phyloP scores from a whole-genome alignment of 2,113 vertebrate species.

The Lepus americanus region DNA sequence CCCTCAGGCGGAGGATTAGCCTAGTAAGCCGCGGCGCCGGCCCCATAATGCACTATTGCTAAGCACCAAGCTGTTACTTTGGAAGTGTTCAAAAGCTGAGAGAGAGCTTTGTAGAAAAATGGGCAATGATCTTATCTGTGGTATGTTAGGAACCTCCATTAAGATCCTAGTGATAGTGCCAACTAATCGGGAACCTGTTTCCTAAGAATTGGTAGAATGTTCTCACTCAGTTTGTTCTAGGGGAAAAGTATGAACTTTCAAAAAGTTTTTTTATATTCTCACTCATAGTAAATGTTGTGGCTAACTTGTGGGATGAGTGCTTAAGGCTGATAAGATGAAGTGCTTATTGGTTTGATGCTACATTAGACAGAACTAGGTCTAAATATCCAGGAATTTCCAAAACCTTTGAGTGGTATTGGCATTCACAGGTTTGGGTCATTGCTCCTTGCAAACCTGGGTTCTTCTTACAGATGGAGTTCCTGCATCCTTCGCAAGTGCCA shows the following conservation, averaged over 20 bases:
- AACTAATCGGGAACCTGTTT: background rate
- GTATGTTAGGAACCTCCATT: background rate
- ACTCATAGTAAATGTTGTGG: background rate
- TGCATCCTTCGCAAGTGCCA: slow-evolving; percentile 89
- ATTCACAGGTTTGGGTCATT: background rate
- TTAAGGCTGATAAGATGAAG: background rate
- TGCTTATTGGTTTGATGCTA: background rate
- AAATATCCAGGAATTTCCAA: background rate
- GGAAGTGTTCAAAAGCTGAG: background rate
- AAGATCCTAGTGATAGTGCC: background rate
- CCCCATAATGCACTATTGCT: background rate
- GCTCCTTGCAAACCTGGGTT: slow-evolving; percentile 21
- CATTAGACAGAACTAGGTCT: background rate
- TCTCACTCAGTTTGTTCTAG: background rate
- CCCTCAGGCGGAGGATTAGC: too few species aligned
- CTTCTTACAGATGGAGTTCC: slow-evolving; percentile 88
- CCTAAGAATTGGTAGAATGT: background rate
- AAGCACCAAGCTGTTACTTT: background rate
- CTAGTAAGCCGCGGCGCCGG: too few species aligned
- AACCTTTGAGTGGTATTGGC: background rate
- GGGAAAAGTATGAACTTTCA: background rate
- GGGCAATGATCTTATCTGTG: background rate
- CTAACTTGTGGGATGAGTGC: background rate
- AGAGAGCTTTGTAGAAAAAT: background rate
- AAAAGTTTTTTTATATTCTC: background rate